A percentile compares a stretch with the other conserved stretches of the same genome.
phyloP scores from a whole-genome alignment of 2,888 invertebrate genomes.

The Morpho deidamia region DNA sequence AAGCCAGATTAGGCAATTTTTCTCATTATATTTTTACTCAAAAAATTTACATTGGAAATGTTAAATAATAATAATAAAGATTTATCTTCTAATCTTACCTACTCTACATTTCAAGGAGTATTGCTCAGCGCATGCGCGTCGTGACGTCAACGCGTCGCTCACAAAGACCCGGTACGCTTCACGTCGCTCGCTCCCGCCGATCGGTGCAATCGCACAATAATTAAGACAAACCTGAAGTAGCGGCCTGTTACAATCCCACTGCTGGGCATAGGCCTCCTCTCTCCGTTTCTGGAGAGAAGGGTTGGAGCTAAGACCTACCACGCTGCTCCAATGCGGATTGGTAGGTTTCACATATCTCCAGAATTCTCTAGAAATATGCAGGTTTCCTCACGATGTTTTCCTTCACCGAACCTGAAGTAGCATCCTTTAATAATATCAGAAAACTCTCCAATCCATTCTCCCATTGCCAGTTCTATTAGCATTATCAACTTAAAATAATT shows the following conservation, averaged over 20 bases:
- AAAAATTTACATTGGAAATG: not conserved
- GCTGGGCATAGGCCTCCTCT: too few species aligned
- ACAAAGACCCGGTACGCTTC: constrained; percentile 28
- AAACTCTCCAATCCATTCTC: not conserved
- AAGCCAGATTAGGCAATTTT: too few species aligned
- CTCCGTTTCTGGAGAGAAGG: too few species aligned
- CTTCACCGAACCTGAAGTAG: constrained; percentile 25
- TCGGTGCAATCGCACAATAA: constrained; percentile 33
- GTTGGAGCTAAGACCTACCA: too few species aligned
- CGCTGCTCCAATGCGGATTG: too few species aligned
- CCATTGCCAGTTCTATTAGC: too few species aligned
- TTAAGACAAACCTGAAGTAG: constrained; percentile 30
- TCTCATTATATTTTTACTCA: too few species aligned
- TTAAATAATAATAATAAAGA: not conserved
- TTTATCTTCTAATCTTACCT: constrained; percentile 36
- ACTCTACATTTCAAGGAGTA: constrained; percentile 54
- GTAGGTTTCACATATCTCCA: too few species aligned
- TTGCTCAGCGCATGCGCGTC: constrained; percentile 54
- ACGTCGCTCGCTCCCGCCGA: constrained; percentile 32
- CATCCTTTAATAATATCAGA: constrained; percentile 3
- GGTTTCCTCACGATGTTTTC: too few species aligned
- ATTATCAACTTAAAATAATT: too few species aligned
- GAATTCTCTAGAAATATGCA: too few species aligned
- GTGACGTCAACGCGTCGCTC: constrained; percentile 63
- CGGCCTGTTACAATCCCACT: too few species aligned